Evolutionary conservation across 2,113 vertebrate genomes (phyloP).

Genomic region (Apaloderma vittatum): DNA sequence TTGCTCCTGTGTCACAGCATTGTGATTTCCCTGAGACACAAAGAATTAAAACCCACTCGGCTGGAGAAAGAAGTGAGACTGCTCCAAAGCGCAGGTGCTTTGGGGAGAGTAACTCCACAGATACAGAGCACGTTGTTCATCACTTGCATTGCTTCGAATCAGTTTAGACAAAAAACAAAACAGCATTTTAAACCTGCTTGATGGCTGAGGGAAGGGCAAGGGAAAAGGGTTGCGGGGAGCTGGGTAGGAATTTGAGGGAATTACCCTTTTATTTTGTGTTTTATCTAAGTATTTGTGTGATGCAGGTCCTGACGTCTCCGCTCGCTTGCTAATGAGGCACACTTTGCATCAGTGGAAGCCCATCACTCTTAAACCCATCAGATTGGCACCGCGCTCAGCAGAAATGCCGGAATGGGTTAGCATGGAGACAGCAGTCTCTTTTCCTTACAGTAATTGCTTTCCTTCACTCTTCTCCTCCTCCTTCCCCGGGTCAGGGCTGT

Average conservation of each 20-base stretch:
- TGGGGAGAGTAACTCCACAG: not conserved
- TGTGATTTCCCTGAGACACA: not conserved
- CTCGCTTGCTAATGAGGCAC: not conserved
- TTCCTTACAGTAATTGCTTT: not conserved
- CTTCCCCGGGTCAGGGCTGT: not conserved
- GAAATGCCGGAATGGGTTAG: not conserved
- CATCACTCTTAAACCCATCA: not conserved
- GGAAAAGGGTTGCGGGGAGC: accelerated
- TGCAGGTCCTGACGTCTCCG: not conserved
- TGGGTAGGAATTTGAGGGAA: not conserved
- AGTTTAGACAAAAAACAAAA: not conserved
- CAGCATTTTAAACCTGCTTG: not conserved
- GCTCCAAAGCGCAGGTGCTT: accelerated
- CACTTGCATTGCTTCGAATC: not conserved
- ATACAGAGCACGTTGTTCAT: not conserved
- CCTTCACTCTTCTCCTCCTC: not conserved
- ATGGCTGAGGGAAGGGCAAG: not conserved
- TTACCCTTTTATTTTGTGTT: not conserved
- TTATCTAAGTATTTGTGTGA: not conserved
- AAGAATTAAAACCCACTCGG: slow-evolving; percentile 33
- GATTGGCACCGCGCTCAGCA: accelerated
- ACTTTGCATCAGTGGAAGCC: not conserved
- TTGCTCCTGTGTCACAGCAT: not conserved
- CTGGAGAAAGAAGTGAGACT: slow-evolving; percentile 2
- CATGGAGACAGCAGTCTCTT: not conserved